A percentile compares a stretch with the other conserved stretches of the same genome.
These are phyloP conservation scores for Lepidurus packardi DNA, from an alignment of 1,140 invertebrate species.

Conservation along the genomic window DNA sequence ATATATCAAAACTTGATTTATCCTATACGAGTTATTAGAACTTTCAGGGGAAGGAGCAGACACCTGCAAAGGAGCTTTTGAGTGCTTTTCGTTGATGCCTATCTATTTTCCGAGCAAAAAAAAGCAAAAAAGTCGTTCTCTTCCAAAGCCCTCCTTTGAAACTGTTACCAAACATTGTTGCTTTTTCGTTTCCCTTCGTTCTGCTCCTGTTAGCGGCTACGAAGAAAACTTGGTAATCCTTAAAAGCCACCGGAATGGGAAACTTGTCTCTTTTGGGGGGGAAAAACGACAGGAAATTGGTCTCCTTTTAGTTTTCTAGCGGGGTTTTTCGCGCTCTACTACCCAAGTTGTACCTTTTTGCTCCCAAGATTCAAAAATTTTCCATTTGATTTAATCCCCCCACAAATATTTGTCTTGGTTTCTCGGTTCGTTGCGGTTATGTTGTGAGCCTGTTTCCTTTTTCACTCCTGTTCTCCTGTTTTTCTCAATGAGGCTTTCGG, in stretches of 20 bases:
- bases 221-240: no score
- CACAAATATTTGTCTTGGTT: no score
- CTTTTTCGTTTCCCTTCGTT: no score
- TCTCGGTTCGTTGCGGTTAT: no score
- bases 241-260: no score
- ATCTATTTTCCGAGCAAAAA: not conserved
- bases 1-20: not conserved
- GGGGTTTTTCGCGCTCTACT: not conserved
- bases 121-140: not conserved
- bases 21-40: not conserved
- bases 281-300: no score
- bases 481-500: conserved; percentile 18
- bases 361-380: not conserved
- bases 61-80: not conserved
- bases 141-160: no score
- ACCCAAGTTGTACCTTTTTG: not conserved
- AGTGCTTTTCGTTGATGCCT: not conserved
- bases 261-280: no score
- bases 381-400: not conserved
- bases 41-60: not conserved
- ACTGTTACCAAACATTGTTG: no score
- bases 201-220: no score
- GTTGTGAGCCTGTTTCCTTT: not conserved
- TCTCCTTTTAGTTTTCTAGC: no score
- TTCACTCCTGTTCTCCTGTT: not conserved